Percentiles rank a stretch among this genome's conserved stretches.
These are phyloP conservation scores for Laterallus jamaicensis DNA, from an alignment of 2,113 vertebrate genomes.

Conservation along the genomic window DNA sequence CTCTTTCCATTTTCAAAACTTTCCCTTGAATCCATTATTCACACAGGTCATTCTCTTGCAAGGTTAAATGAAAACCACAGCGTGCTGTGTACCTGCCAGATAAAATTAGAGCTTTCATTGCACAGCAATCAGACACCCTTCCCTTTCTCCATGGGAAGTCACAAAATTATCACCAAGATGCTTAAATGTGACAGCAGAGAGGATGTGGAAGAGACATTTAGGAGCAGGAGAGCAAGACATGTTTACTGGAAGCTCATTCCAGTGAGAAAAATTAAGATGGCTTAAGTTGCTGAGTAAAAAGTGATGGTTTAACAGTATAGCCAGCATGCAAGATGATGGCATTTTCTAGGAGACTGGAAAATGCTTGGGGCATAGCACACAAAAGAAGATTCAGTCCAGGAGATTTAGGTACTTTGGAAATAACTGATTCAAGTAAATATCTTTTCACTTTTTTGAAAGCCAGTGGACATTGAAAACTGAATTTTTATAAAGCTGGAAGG, in stretches of 20 bases:
- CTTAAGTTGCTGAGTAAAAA: not conserved
- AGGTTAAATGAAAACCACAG: conserved; percentile 19
- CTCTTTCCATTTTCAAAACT: conserved; percentile 9
- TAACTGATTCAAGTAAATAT: not conserved
- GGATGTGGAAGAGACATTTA: conserved; percentile 10
- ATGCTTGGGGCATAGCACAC: not conserved
- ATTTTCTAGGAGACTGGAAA: not conserved
- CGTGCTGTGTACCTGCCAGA: not conserved
- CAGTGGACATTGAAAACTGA: not conserved
- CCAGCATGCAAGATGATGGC: not conserved
- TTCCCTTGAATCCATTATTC: conserved; percentile 25
- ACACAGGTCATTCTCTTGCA: conserved; percentile 18
- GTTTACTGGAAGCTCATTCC: not conserved
- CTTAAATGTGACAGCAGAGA: not conserved
- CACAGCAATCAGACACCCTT: not conserved
- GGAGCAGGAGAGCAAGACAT: not conserved
- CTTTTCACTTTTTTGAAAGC: not conserved
- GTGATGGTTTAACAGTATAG: not conserved
- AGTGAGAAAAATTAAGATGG: not conserved
- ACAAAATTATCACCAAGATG: conserved; percentile 3
- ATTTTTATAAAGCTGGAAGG: not conserved
- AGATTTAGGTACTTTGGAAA: not conserved
- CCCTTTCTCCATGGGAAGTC: not conserved
- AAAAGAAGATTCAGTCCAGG: not conserved
- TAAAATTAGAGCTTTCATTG: not conserved